Evolutionary conservation across 1,140 invertebrate genomes (phyloP), one percentile per base, ranked within the genome.

Genomic region (Atta cephalotes): DNA sequence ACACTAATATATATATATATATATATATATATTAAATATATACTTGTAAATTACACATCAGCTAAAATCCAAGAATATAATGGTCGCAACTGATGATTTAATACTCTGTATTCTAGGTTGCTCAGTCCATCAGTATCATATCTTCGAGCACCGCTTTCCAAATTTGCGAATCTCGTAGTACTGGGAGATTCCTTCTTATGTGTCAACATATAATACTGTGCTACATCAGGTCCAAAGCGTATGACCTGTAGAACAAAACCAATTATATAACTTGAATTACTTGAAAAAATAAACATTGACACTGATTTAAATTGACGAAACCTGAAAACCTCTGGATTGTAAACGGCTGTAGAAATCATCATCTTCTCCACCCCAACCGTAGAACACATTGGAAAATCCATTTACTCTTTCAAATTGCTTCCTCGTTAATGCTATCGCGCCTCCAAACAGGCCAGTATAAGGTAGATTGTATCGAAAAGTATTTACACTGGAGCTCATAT

Each of bases 401-500:
- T 99, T 99, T 2, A 98, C 97, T 88, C 95, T 94, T 82, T 97
- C 95, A 94, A 97, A 99, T 86, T 98, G 97, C 72, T 96, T 95
- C 53, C 96, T 96, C 10, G 96, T 95, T 76, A 98, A 96, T 25
- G 97, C 96, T 87, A 98, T 96, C n/a, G 96, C 97, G 35, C 98
- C 97, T 10, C 97, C 97, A 95, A 98, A 97, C 18, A 98, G 95
- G 66, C 96, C 96, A 45, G 96, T 95, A 89, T 98, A 98, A 39
- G 97, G 97, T 85, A 98, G 95, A 94, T 97, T 97, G 93, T 97
- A 98, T 89, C 98, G 96, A 94, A 98, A 98, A 88, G 97, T 97
- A 95, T 99, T 98, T 31, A 99, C 96, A 88, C 98, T 98, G 0
- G 98, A 98, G 70, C 98, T 98, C 97, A 99, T 98, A 92, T 99